Conservation (phyloP, 2,888 invertebrate genomes). For the Trissolcus brochymenae region DNA sequence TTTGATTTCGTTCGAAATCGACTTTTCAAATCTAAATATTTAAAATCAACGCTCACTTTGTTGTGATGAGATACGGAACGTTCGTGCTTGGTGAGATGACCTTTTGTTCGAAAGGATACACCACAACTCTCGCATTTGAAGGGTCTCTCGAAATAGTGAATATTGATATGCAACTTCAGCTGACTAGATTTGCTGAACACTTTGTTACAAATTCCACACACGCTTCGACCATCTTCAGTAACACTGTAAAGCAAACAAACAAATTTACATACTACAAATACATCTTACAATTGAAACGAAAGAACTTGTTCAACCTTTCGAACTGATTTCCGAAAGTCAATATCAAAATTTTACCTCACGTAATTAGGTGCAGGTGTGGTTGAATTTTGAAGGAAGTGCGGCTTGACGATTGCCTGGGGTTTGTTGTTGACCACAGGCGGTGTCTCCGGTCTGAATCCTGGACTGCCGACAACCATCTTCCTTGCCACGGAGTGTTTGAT, state of each 20-base stretch:
- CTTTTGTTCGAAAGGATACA: slow-evolving; percentile 91
- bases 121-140: slow-evolving; percentile 94
- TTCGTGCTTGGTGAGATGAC: slow-evolving; percentile 95
- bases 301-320: not conserved
- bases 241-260: slow-evolving; percentile 71
- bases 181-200: slow-evolving; percentile 95
- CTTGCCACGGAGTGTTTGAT: slow-evolving; percentile 78
- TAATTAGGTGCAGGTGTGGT: slow-evolving; percentile 46
- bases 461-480: slow-evolving; percentile 82
- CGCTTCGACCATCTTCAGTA: slow-evolving; percentile 85
- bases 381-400: slow-evolving; percentile 58
- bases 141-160: slow-evolving; percentile 95
- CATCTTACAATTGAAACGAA: not conserved
- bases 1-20: too few relatives aligned
- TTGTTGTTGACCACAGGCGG: slow-evolving; percentile 79
- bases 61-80: slow-evolving; percentile 94
- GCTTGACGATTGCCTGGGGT: slow-evolving; percentile 65
- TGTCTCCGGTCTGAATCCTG: slow-evolving; percentile 79
- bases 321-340: not conserved
- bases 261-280: too few relatives aligned
- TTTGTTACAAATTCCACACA: slow-evolving; percentile 92
- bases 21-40: too few relatives aligned
- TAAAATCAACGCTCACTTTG: slow-evolving; percentile 80
- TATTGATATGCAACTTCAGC: slow-evolving; percentile 93
- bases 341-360: slow-evolving; percentile 53